phyloP scores from a whole-genome alignment of 2,888 invertebrate genomes.

The Frankliniella fusca region DNA sequence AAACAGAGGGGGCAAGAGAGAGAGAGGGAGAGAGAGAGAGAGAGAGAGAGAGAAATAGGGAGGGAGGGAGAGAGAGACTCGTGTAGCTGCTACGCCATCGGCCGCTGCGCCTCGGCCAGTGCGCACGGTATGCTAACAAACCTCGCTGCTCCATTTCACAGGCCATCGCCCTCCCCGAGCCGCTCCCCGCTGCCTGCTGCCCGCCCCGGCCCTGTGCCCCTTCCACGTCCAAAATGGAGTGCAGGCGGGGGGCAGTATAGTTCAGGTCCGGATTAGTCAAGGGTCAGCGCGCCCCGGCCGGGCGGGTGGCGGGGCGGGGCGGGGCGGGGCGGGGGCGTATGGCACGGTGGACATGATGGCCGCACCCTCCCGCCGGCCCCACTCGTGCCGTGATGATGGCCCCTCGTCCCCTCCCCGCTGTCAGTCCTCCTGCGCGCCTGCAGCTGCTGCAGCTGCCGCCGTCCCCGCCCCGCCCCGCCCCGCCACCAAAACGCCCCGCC shows the following conservation, averaged over 20 bases:
- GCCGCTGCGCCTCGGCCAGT: not conserved
- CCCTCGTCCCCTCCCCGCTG: too few relatives aligned
- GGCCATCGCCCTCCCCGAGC: not conserved
- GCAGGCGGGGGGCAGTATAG: constrained; percentile 19
- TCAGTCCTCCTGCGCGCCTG: too few relatives aligned
- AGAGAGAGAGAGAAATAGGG: too few relatives aligned
- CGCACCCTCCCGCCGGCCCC: too few relatives aligned
- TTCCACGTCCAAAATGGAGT: not conserved
- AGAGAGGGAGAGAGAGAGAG: too few relatives aligned
- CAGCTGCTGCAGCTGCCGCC: too few relatives aligned
- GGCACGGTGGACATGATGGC: too few relatives aligned
- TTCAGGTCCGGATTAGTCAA: constrained; percentile 10
- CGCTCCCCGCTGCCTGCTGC: not conserved
- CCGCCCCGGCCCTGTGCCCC: not conserved
- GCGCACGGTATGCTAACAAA: constrained; percentile 11
- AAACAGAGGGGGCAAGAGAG: not conserved
- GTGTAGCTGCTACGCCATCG: not conserved
- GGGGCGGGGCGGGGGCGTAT: too few relatives aligned
- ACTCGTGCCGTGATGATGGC: too few relatives aligned
- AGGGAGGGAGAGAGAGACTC: too few relatives aligned
- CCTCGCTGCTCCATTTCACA: constrained; percentile 15
- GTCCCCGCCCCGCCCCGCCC: too few relatives aligned
- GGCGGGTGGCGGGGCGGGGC: not conserved
- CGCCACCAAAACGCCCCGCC: too few relatives aligned
- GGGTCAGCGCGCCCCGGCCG: not conserved